Evolutionary conservation across 2,797 vertebrate genomes (phyloP), one percentile per base, ranked within the genome.

Genomic region (Chloroceryle amazona): DNA sequence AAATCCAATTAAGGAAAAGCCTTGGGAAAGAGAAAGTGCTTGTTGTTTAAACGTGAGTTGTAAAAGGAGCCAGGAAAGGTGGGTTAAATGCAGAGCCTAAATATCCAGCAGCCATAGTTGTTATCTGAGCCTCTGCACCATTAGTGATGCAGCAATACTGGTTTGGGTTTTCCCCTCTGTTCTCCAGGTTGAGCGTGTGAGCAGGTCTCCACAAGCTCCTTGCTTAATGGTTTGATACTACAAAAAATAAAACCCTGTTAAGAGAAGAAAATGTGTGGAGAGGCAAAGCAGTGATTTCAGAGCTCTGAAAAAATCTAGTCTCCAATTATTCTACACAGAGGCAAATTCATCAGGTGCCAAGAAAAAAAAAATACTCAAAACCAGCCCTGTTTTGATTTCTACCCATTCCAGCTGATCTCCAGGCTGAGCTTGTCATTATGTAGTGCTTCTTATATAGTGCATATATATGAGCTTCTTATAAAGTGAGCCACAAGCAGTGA

Each of bases 121-220:
- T 89, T 96, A 95, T 80, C 92, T 88, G 81, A 93, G 82, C 76
- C 72, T 90, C 82, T 70, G 70, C 9, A 17, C 68, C 86, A 81
- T 78, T 80, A 90, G 26, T 1, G 2, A 93, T 90, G 93, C 83
- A 86, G 93, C 52, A 93, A 81, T 72, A 83, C 89, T 89, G 78
- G 86, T 96, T 90, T 94, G 95, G 90, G 92, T 95, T 97, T 96
- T 96, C 89, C 90, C 94, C 96, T 92, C 74, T 1, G 8, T 75
- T 95, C 71, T 94, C 86, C 67, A 76, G 41, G 70, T 92, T 95
- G 78, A 82, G 9, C 7, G 1, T 61, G 44, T 47, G 88, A 92
- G 57, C 96, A 97, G 88, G 96, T 97, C 90, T 97, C 83, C 88
- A 96, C 97, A 97, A 92, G 96, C 88, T 92, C 35, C 63, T 81